These are phyloP conservation scores for Colossoma macropomum DNA, from an alignment of 2,113 vertebrate species.

Conservation along the genomic window DNA sequence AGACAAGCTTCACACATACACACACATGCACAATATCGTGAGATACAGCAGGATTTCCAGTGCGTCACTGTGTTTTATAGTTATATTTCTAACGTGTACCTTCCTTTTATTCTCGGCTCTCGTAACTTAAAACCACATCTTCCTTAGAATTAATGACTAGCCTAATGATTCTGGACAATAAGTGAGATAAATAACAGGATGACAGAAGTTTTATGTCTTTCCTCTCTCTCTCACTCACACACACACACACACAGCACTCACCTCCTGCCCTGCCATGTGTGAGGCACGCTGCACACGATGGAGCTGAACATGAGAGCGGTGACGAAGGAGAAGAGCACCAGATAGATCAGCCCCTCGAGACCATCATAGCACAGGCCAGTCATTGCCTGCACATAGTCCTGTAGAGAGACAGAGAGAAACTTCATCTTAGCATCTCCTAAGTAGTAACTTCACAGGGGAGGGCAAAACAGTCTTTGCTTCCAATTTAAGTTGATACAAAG, in stretches of 20 bases:
- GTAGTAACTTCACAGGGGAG: too few relatives aligned
- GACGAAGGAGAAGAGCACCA: conserved; percentile 95
- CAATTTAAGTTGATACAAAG: too few relatives aligned
- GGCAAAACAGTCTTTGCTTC: too few relatives aligned
- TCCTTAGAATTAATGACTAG: not conserved
- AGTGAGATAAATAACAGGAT: conserved; percentile 24
- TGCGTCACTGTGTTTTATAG: not conserved
- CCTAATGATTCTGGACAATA: not conserved
- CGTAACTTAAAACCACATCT: too few relatives aligned
- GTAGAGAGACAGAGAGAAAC: conserved; percentile 45
- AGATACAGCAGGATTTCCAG: not conserved
- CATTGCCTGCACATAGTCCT: conserved; percentile 95
- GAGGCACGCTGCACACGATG: conserved; percentile 92
- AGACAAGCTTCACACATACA: too few relatives aligned
- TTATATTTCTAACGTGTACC: not conserved
- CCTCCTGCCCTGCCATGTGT: conserved; percentile 95
- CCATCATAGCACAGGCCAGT: conserved; percentile 95
- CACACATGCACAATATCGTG: not conserved
- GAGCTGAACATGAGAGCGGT: conserved; percentile 99
- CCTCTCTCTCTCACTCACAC: not conserved
- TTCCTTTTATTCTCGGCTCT: not conserved
- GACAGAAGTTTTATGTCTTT: not conserved
- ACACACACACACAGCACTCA: conserved; percentile 56
- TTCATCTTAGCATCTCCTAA: not conserved
- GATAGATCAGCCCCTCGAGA: conserved; percentile 96